Base-by-base conservation (phyloP, 1,140 invertebrate species). In the Sesamia nonagrioides region DNA sequence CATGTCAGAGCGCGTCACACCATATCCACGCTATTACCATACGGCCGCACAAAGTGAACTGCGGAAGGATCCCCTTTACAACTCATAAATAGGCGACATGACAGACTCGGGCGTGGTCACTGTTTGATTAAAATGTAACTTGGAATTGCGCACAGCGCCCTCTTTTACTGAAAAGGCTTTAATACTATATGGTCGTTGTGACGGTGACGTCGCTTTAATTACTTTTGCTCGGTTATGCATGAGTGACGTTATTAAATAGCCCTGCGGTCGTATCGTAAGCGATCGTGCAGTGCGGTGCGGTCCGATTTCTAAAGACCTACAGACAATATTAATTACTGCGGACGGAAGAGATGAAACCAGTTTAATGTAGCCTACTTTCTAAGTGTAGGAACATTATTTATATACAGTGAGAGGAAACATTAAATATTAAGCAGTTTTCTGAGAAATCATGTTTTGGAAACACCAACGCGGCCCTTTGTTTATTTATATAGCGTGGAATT, bases 81-180 rank as follows among this genome's bases (percentile, higher is more conserved):
- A 88, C 86, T 89, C 85, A 87, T 91, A 90, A 92, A 92, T 92
- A 89, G 87, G 80, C 86, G 85, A 86, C 84, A 87, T 84, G 86
- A 87, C 86, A 87, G 79, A 54, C 68, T 78, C 78, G 83, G 90
- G 90, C 86, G 89, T 91, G 88, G 89, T 85, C 88, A 84, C 78
- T 86, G 85, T 88, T 88, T 91, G 89, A 92, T 92, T 92, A 91
- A 92, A 92, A 91, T 86, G 87, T 88, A 88, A 88, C 86, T 89
- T 88, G 75, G 84, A 80, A 88, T 84, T 82, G 87, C 81, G 74
- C 78, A 68, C 73, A 76, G 77, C 84, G 82, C 86, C 83, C 86
- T 86, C 87, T 86, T 89, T 86, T 82, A 77, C 82, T 78, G 81
- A 83, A 82, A 82, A 88, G 77, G 80, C 79, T 85, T 84, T 87